Evolutionary conservation across 35 echinoderm and acorn worm genomes (phyloP).

Genomic region (Anneissia japonica): DNA sequence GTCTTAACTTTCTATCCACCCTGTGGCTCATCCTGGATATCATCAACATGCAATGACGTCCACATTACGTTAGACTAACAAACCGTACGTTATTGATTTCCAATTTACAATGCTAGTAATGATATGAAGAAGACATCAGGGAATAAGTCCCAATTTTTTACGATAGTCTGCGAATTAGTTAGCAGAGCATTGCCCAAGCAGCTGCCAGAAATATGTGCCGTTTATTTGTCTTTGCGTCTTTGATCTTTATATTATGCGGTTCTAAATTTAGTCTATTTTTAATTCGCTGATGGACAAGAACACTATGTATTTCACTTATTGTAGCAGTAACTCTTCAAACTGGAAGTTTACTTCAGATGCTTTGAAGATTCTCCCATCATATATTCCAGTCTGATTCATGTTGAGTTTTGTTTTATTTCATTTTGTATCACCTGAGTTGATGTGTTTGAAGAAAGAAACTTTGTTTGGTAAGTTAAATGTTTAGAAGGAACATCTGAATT

Average conservation of each 20-base stretch:
- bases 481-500: too few relatives aligned
- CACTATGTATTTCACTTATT: too few relatives aligned
- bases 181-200: not conserved
- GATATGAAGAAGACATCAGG: not conserved
- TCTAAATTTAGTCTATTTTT: too few relatives aligned
- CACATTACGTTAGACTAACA: not conserved
- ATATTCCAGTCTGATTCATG: not conserved
- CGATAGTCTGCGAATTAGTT: not conserved
- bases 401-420: not conserved
- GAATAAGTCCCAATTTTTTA: not conserved
- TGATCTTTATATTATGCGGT: too few relatives aligned
- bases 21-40: not conserved
- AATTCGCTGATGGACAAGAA: too few relatives aligned
- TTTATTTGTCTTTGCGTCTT: too few relatives aligned
- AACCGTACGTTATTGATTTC: not conserved
- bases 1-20: too few relatives aligned
- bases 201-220: not conserved
- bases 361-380: not conserved
- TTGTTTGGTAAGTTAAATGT: not conserved
- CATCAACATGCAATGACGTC: not conserved
- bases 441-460: not conserved
- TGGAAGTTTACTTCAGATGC: not conserved
- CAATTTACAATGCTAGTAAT: not conserved
- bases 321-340: too few relatives aligned
- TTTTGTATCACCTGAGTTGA: not conserved